A percentile compares a stretch with the other conserved stretches of the same genome.
phyloP scores from a whole-genome alignment of 2,797 vertebrate genomes.

The Calcarius lapponicus region DNA sequence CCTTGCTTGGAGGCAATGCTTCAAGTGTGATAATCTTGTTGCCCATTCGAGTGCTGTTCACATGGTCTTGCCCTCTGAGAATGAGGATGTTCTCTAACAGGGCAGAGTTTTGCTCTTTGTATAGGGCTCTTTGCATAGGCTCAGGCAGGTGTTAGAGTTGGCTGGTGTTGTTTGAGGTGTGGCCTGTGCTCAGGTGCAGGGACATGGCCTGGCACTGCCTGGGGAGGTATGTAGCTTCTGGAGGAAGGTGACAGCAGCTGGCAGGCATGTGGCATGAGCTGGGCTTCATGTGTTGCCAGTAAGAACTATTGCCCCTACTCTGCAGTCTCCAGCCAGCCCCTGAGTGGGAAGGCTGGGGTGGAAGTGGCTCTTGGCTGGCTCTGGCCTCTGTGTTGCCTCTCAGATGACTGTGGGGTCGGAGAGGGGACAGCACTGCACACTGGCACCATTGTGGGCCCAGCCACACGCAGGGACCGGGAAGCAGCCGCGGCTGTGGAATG shows the following conservation, averaged over 20 bases:
- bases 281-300: not conserved
- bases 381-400: not conserved
- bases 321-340: not conserved
- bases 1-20: not conserved
- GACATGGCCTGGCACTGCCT: fast-evolving
- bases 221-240: not conserved
- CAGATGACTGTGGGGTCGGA: not conserved
- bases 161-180: fast-evolving
- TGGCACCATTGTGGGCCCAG: not conserved
- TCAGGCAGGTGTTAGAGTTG: not conserved
- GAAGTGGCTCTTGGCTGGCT: not conserved
- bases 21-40: not conserved
- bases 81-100: not conserved
- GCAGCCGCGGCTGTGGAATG: not conserved
- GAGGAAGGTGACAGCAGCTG: not conserved
- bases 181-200: not conserved
- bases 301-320: not conserved
- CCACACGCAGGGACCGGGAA: not conserved
- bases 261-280: not conserved
- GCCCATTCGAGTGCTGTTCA: not conserved
- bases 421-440: not conserved
- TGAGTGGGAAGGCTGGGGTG: not conserved
- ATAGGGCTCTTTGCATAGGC: not conserved
- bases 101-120: not conserved
- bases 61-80: not conserved